Percentiles rank a stretch among this genome's conserved stretches.
phyloP scores from a whole-genome alignment of 2,888 invertebrate genomes.

The Pogonocherus hispidulus region DNA sequence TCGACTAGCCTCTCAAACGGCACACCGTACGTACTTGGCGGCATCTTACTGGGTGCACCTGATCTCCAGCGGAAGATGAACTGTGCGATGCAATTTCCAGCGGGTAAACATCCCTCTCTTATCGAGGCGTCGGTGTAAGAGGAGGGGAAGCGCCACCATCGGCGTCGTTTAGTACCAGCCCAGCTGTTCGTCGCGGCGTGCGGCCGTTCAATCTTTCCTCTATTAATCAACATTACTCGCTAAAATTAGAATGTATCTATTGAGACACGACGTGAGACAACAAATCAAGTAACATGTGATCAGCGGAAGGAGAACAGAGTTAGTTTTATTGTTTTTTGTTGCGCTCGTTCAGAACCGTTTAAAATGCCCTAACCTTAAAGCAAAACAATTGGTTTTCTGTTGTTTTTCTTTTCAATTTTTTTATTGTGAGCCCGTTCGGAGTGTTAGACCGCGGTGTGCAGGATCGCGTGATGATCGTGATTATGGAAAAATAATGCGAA shows the following conservation, averaged over 20 bases:
- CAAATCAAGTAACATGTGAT: conserved; percentile 46
- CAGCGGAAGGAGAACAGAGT: conserved; percentile 7
- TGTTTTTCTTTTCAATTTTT: conserved; percentile 33
- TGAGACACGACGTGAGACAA: conserved; percentile 29
- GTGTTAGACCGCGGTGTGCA: neutral
- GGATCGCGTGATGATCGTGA: conserved; percentile 12
- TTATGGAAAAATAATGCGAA: conserved; percentile 9
- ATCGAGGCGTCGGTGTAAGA: conserved; percentile 67
- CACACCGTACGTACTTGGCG: neutral
- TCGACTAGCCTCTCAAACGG: no score
- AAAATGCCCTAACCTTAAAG: conserved; percentile 46
- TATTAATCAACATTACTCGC: conserved; percentile 46
- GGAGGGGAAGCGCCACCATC: conserved; percentile 64
- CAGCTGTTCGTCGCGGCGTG: conserved; percentile 60
- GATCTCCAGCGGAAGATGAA: conserved; percentile 38
- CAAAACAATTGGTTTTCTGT: conserved; percentile 39
- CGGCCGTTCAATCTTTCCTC: conserved; percentile 49
- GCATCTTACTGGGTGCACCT: conserved; percentile 35
- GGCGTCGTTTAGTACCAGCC: conserved; percentile 62
- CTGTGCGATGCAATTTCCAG: conserved; percentile 35
- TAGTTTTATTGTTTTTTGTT: conserved; percentile 22
- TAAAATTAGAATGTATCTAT: conserved; percentile 50
- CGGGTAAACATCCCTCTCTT: conserved; percentile 50
- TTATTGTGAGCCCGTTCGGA: conserved; percentile 30
- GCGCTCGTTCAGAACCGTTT: conserved; percentile 7